A percentile compares a stretch with the other conserved stretches of the same genome.
Evolutionary conservation across 92 coral and sea anemone genomes (phyloP).

Genomic region (Zoanthus sansibaricus): DNA sequence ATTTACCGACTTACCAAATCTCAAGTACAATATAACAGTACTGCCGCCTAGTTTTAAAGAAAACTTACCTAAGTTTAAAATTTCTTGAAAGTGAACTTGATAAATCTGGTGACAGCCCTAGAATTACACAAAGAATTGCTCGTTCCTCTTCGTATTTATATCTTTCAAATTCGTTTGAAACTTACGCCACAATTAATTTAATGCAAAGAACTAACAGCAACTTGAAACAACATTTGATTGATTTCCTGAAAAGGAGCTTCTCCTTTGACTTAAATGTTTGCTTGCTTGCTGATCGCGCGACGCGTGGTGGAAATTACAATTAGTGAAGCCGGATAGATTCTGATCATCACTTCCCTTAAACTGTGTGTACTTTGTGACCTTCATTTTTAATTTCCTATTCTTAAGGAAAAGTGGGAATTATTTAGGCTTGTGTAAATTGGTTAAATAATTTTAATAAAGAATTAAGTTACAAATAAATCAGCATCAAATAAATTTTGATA

Average conservation of each 20-base stretch:
- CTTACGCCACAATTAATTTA: constrained; percentile 7
- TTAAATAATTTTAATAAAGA: constrained; percentile 38
- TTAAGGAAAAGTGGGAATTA: constrained; percentile 6
- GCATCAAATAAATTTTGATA: not conserved
- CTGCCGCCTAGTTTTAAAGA: not conserved
- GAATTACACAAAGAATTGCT: not conserved
- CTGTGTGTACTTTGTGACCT: constrained; percentile 14
- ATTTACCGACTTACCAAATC: too few species aligned
- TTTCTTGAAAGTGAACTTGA: not conserved
- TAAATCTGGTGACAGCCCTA: not conserved
- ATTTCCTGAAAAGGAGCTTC: constrained; percentile 31
- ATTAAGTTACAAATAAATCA: constrained; percentile 20
- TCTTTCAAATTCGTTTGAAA: not conserved
- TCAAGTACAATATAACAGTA: too few species aligned
- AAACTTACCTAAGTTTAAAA: not conserved
- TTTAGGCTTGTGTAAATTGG: constrained; percentile 29
- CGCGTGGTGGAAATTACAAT: constrained; percentile 28
- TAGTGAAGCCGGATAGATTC: constrained; percentile 37
- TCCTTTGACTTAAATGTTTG: constrained; percentile 37
- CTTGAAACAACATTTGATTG: not conserved
- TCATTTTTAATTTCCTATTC: constrained; percentile 44
- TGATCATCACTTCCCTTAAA: constrained; percentile 38
- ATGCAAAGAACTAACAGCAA: constrained; percentile 26
- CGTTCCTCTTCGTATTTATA: constrained; percentile 25
- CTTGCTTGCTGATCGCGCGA: not conserved